A percentile compares a stretch with the other conserved stretches of the same genome.
These are phyloP conservation scores for Campaea margaritaria DNA, from an alignment of 2,888 invertebrate genomes.

Conservation along the genomic window DNA sequence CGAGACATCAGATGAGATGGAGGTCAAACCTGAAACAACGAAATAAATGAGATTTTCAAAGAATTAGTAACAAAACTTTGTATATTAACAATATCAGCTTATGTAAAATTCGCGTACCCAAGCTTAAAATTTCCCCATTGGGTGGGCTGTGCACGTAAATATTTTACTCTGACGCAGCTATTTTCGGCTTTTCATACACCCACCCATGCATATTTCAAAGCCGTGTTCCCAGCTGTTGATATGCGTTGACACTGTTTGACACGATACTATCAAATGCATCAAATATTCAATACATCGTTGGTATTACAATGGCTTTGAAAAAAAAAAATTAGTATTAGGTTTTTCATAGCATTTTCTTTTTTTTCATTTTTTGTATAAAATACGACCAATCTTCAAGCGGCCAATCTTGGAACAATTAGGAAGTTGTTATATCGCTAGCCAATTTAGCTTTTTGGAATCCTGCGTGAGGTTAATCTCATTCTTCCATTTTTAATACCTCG, in stretches of 20 bases:
- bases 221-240: not conserved
- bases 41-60: too few relatives aligned
- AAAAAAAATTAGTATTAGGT: not conserved
- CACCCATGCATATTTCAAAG: slow-evolving; percentile 10
- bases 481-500: too few relatives aligned
- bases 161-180: slow-evolving; percentile 3
- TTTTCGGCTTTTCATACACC: slow-evolving; percentile 2
- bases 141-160: slow-evolving; percentile 3
- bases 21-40: too few relatives aligned
- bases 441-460: too few relatives aligned
- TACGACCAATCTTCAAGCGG: too few relatives aligned
- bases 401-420: too few relatives aligned
- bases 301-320: not conserved
- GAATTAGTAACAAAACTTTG: too few relatives aligned
- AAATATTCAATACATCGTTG: slow-evolving; percentile 2
- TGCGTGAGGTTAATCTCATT: too few relatives aligned
- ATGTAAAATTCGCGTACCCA: not conserved
- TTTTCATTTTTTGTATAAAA: too few relatives aligned
- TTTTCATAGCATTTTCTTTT: too few relatives aligned
- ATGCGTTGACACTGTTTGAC: slow-evolving; percentile 8
- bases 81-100: not conserved
- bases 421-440: too few relatives aligned
- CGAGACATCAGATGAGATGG: too few relatives aligned
- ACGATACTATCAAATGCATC: slow-evolving; percentile 9
- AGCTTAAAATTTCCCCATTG: not conserved